A percentile compares a stretch with the other conserved stretches of the same genome.
Evolutionary conservation across 2,113 vertebrate species (phyloP).

Genomic region (Hassar affinis): DNA sequence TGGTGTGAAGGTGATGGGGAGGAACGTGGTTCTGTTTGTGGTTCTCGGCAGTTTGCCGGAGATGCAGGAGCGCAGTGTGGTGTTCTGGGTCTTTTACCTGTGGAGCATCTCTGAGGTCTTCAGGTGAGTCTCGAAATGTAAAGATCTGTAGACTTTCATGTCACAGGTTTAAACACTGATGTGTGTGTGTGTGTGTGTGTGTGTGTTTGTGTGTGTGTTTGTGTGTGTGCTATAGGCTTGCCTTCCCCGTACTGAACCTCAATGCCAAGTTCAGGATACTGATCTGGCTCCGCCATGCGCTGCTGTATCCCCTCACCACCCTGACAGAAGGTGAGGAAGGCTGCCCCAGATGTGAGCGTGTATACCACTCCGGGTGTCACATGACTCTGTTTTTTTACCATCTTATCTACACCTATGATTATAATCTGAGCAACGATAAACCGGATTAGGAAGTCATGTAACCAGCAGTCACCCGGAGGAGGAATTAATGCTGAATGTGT

Average conservation of each 20-base stretch:
- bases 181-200: conserved; percentile 4
- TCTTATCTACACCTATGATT: background rate
- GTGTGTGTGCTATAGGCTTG: background rate
- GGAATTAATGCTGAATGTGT: too few species aligned
- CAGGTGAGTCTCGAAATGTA: conserved; percentile 70
- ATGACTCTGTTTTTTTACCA: background rate
- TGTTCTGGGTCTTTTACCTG: conserved; percentile 90
- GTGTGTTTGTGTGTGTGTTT: background rate
- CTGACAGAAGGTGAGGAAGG: conserved; percentile 83
- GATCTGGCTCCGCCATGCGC: conserved; percentile 89
- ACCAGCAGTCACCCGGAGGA: too few species aligned
- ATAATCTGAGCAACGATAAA: too few species aligned
- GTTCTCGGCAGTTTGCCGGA: conserved; percentile 85
- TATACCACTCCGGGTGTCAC: too few species aligned
- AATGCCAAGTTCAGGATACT: conserved; percentile 80
- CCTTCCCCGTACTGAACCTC: conserved; percentile 1
- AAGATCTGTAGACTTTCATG: background rate
- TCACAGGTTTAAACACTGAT: background rate
- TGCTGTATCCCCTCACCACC: conserved; percentile 84
- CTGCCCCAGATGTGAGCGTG: background rate
- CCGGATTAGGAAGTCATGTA: too few species aligned
- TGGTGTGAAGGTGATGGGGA: conserved; percentile 78
- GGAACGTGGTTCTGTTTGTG: conserved; percentile 88
- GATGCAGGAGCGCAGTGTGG: conserved; percentile 88
- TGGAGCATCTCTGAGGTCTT: conserved; percentile 89